Evolutionary conservation across 2,888 invertebrate species (phyloP), one percentile per base, ranked within the genome.

Genomic region (Agapostemon virescens): DNA sequence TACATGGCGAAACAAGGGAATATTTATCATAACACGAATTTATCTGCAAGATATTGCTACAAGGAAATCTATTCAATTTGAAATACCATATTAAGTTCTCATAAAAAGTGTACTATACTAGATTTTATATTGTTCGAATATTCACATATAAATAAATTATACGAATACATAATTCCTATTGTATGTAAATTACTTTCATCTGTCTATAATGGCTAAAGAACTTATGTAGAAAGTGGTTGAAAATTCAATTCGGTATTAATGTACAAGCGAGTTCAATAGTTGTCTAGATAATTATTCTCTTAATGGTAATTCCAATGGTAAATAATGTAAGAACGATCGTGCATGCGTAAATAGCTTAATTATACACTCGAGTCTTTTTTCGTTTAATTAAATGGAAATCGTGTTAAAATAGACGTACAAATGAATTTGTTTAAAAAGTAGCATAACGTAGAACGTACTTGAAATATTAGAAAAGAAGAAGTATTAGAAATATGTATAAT

Each of bases 1-100:
- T 52, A 15, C 11, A 6, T 69, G 74, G 13, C 26, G 40, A 23
- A 40, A 20, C 33, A 26, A 6, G 17, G 26, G 49, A 55, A 45
- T 15, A 67, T n/a, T 40, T 33, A 38, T 74, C 64, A 66, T 70
- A 23, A 42, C 30, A 30, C 26, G 20, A 78, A 45, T 38, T 55
- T 42, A 66, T n/a, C 11, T 4, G 30, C 26, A 23, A 33, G 36
- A 52, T 63, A 58, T 52, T 26, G 68, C 68, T 26, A 4, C 1
- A 9, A 2, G 7, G 55, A 58, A 58, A 58, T 15, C 13, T 9
- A 20, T 49, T 9, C 20, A 45, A 20, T 45, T 45, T 20, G 6
- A 45, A 45, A 45, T 45, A 45, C 20, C 45, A n/a, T 49, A n/a
- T n/a, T 38, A 11, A 11, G 38, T 49, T 11, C 49, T 2, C n/a